Evolutionary conservation across 2,888 invertebrate species (phyloP).

Genomic region (Heliconius ethilla): DNA sequence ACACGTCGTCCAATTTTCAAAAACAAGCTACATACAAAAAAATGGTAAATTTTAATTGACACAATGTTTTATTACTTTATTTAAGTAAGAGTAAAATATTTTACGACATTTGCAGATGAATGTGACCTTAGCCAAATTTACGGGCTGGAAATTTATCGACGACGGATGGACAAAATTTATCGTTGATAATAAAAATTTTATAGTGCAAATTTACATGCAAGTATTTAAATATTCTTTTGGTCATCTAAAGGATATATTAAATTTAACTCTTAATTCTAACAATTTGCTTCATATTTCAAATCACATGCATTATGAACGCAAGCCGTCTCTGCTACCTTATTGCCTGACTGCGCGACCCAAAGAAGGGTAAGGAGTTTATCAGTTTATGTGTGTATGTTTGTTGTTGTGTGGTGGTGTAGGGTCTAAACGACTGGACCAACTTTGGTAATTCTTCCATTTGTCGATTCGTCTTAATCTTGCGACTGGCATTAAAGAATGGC

Average conservation of each 20-base stretch:
- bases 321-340: not conserved
- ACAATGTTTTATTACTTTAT: slow-evolving; percentile 55
- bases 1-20: slow-evolving; percentile 4
- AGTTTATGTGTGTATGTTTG: too few species aligned
- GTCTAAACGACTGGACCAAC: too few species aligned
- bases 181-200: slow-evolving; percentile 66
- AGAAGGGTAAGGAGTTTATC: too few species aligned
- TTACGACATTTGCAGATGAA: slow-evolving; percentile 58
- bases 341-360: not conserved
- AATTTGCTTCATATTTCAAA: not conserved
- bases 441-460: too few species aligned
- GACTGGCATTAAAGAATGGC: too few species aligned
- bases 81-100: slow-evolving; percentile 60
- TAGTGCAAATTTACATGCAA: slow-evolving; percentile 40
- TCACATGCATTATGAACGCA: not conserved
- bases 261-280: not conserved
- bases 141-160: slow-evolving; percentile 70
- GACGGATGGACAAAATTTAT: slow-evolving; percentile 65
- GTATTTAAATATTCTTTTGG: slow-evolving; percentile 40
- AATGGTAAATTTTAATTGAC: slow-evolving; percentile 46
- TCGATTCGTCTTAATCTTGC: too few species aligned
- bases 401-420: too few species aligned
- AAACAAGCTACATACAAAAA: slow-evolving; percentile 9
- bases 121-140: slow-evolving; percentile 65
- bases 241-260: slow-evolving; percentile 13